A percentile compares a stretch with the other conserved stretches of the same genome.
Evolutionary conservation across 2,888 invertebrate genomes (phyloP).

Genomic region (Callyntrura guangdongensis): DNA sequence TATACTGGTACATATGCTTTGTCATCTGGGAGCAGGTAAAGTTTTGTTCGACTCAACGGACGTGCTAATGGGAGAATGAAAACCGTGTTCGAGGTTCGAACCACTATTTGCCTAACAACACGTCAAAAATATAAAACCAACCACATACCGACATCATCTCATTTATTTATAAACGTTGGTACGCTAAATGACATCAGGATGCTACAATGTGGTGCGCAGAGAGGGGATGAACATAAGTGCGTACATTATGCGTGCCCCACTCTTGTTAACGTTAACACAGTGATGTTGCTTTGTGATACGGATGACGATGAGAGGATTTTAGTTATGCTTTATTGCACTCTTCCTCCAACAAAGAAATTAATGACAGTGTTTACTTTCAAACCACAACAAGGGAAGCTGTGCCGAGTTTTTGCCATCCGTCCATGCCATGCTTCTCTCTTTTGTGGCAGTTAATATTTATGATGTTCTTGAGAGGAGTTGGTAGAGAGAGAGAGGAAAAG

Average conservation of each 20-base stretch:
- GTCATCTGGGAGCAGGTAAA: background rate
- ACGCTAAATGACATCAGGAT: too few species aligned
- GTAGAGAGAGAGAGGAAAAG: constrained; percentile 24
- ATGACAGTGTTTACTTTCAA: background rate
- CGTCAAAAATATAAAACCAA: too few species aligned
- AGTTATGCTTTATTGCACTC: background rate
- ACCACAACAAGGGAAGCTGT: background rate
- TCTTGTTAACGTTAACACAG: too few species aligned
- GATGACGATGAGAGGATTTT: constrained; percentile 1
- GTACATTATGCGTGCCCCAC: background rate
- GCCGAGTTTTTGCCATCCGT: background rate
- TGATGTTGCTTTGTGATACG: too few species aligned
- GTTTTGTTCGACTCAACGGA: background rate
- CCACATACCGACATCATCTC: too few species aligned
- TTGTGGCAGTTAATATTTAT: background rate
- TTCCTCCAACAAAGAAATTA: background rate
- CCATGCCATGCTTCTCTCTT: background rate
- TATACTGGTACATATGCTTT: background rate
- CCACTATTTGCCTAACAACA: too few species aligned
- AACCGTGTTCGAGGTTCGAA: background rate
- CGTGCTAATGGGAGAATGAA: constrained; percentile 14
- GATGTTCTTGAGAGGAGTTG: background rate
- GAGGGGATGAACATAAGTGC: background rate
- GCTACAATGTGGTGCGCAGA: background rate
- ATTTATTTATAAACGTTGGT: too few species aligned